Evolutionary conservation across 2,113 vertebrate species (phyloP).

Genomic region (Notarius quadriscutis): DNA sequence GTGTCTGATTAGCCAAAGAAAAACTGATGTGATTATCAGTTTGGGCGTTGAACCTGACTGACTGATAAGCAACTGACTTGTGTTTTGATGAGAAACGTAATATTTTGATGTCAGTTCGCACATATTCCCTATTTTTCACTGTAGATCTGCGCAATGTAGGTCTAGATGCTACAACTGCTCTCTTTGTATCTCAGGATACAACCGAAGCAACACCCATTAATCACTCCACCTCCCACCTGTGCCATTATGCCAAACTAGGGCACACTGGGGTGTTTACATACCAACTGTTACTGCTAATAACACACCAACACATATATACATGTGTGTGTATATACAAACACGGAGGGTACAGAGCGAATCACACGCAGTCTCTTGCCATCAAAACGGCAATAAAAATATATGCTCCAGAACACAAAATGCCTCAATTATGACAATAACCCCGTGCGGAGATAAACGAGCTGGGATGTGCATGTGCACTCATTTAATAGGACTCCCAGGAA

Average conservation of each 20-base stretch:
- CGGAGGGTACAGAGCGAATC: neutral
- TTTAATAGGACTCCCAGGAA: slow-evolving; percentile 29
- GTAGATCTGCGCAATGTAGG: slow-evolving; percentile 35
- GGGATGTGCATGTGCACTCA: slow-evolving; percentile 19
- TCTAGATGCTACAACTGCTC: slow-evolving; percentile 54
- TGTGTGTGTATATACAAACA: neutral
- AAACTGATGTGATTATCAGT: no score
- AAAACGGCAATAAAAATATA: slow-evolving; percentile 6
- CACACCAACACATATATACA: neutral
- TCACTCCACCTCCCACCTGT: slow-evolving; percentile 50
- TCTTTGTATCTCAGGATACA: slow-evolving; percentile 59
- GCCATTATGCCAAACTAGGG: slow-evolving; percentile 66
- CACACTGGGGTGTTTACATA: slow-evolving; percentile 69
- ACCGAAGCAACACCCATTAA: slow-evolving; percentile 69
- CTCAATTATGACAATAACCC: slow-evolving; percentile 48
- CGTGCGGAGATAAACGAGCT: slow-evolving; percentile 61
- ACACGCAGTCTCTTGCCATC: neutral
- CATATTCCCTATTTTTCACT: no score
- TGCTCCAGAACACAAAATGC: slow-evolving; percentile 1
- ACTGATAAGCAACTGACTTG: neutral
- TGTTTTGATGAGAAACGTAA: neutral
- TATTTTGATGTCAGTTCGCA: neutral
- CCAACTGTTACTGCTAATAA: slow-evolving; percentile 16
- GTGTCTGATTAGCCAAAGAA: no score
- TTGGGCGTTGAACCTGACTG: no score